Percentiles rank a stretch among this genome's conserved stretches.
These are phyloP conservation scores for Drosophila carrolli DNA, from an alignment of 1,140 invertebrate species.

Conservation along the genomic window DNA sequence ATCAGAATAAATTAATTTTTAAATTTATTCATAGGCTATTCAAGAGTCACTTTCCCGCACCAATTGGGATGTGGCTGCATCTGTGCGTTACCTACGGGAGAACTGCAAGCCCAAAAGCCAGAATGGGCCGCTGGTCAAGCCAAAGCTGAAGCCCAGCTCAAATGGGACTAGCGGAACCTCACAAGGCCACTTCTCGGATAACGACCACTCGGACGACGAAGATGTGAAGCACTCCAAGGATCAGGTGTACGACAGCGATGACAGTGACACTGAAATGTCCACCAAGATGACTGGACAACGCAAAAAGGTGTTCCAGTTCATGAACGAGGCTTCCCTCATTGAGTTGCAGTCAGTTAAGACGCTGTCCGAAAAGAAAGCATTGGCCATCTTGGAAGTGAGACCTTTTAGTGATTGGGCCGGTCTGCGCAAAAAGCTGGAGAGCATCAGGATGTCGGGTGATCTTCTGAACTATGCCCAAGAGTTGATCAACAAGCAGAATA, in stretches of 20 bases:
- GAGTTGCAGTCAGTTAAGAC: constrained; percentile 89
- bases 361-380: constrained; percentile 90
- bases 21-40: constrained; percentile 62
- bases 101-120: constrained; percentile 62
- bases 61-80: constrained; percentile 75
- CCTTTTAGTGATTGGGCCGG: constrained; percentile 91
- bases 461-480: constrained; percentile 90
- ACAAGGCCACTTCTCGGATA: constrained; percentile 62
- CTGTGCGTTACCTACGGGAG: constrained; percentile 66
- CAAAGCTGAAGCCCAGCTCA: constrained; percentile 50
- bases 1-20: background rate
- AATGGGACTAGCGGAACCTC: constrained; percentile 61
- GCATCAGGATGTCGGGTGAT: constrained; percentile 88
- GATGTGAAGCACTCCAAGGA: constrained; percentile 71
- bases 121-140: constrained; percentile 37
- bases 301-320: constrained; percentile 90
- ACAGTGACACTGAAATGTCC: constrained; percentile 90
- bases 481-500: constrained; percentile 89
- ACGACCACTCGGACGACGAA: constrained; percentile 69
- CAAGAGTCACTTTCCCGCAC: constrained; percentile 74
- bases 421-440: constrained; percentile 90
- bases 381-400: constrained; percentile 88
- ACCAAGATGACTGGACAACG: constrained; percentile 89
- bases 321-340: constrained; percentile 88
- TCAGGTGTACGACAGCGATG: constrained; percentile 86